A percentile compares a stretch with the other conserved stretches of the same genome.
Evolutionary conservation across 2,888 invertebrate genomes (phyloP).

Genomic region (Matsumyia berberina): DNA sequence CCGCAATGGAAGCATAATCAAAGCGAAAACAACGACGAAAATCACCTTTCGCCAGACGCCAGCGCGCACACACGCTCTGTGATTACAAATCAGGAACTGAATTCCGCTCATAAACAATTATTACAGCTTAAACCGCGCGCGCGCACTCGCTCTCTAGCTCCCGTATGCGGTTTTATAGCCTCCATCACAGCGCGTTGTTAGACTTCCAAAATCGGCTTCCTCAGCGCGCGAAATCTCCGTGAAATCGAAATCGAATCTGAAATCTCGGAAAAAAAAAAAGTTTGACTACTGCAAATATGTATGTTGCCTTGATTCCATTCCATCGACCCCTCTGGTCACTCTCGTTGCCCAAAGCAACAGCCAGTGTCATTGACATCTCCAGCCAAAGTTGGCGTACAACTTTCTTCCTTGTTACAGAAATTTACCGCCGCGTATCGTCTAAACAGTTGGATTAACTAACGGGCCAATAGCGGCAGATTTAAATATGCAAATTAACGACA

Average conservation of each 20-base stretch:
- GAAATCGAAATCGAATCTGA: slow-evolving; percentile 32
- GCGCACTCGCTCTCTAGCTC: slow-evolving; percentile 4
- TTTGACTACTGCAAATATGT: slow-evolving; percentile 15
- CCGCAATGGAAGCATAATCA: slow-evolving; percentile 6
- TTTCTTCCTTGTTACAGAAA: slow-evolving; percentile 67
- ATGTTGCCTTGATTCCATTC: slow-evolving; percentile 34
- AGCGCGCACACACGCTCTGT: slow-evolving; percentile 29
- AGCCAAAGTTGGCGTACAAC: slow-evolving; percentile 39
- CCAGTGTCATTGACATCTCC: slow-evolving; percentile 62
- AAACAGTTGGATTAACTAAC: slow-evolving; percentile 9
- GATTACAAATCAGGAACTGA: slow-evolving; percentile 69
- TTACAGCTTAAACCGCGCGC: slow-evolving; percentile 17
- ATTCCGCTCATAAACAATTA: slow-evolving; percentile 52
- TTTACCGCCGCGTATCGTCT: slow-evolving; percentile 25
- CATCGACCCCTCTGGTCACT: slow-evolving; percentile 22
- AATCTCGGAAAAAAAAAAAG: slow-evolving; percentile 8
- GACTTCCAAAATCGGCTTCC: slow-evolving; percentile 33
- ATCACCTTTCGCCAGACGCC: slow-evolving; percentile 64
- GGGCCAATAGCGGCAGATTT: slow-evolving; percentile 23
- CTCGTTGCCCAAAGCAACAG: not conserved
- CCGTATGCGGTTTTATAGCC: slow-evolving; percentile 35
- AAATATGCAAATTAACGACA: slow-evolving; percentile 57
- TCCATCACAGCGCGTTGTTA: slow-evolving; percentile 14
- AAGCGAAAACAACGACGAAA: slow-evolving; percentile 40
- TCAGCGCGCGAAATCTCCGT: slow-evolving; percentile 16